A percentile compares a stretch with the other conserved stretches of the same genome.
Conservation (phyloP, 2,113 vertebrate genomes). For the Perccottus glenii region DNA sequence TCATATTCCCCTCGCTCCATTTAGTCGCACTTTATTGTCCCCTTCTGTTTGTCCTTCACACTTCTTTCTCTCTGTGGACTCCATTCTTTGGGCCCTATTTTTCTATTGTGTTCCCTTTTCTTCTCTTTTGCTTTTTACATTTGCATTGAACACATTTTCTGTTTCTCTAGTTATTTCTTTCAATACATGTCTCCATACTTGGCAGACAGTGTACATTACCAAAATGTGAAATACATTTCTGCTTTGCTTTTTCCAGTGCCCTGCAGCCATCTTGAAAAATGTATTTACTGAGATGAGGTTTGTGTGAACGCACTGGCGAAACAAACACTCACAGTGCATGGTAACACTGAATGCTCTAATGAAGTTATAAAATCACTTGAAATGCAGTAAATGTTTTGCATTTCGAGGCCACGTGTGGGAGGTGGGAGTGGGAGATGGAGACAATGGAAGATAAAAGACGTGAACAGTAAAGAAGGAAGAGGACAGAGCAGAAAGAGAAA, state of each 20-base stretch:
- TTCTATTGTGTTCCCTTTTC: conserved; percentile 3
- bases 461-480: background rate
- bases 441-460: conserved; percentile 27
- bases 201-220: conserved; percentile 50
- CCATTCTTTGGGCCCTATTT: conserved; percentile 17
- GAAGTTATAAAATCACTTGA: conserved; percentile 46
- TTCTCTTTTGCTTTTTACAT: conserved; percentile 11
- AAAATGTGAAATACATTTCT: conserved; percentile 54
- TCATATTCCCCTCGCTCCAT: conserved; percentile 27
- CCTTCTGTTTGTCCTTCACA: conserved; percentile 35
- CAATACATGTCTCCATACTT: conserved; percentile 24
- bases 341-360: conserved; percentile 14
- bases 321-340: conserved; percentile 2
- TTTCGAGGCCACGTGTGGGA: conserved; percentile 25
- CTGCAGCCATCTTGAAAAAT: conserved; percentile 59
- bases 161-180: conserved; percentile 30
- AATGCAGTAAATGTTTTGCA: conserved; percentile 44
- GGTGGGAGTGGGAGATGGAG: background rate
- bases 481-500: background rate
- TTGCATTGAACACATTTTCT: conserved; percentile 25
- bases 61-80: background rate
- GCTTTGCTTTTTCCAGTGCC: conserved; percentile 47
- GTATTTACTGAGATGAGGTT: conserved; percentile 31
- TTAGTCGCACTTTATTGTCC: conserved; percentile 26
- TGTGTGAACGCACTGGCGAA: conserved; percentile 10